phyloP scores from a whole-genome alignment of 2,888 invertebrate species.

The Ormyrus pomaceus region DNA sequence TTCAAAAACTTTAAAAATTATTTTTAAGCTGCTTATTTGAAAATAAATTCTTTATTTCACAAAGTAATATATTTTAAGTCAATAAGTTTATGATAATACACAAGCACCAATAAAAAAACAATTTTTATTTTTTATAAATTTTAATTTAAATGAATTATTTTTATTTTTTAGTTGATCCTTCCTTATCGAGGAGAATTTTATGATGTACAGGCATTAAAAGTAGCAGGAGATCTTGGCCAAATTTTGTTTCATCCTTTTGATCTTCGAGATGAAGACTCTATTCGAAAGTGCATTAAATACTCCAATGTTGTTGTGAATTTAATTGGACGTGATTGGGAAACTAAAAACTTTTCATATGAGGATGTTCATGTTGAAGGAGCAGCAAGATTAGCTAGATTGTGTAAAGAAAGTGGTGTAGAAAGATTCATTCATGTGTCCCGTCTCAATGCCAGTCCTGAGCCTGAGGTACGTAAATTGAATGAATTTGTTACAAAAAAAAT shows the following conservation, averaged over 20 bases:
- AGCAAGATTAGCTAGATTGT: slow-evolving; percentile 86
- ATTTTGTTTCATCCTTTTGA: slow-evolving; percentile 92
- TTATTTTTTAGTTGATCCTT: slow-evolving; percentile 85
- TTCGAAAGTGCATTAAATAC: slow-evolving; percentile 90
- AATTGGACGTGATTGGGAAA: slow-evolving; percentile 94
- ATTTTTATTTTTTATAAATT: slow-evolving; percentile 64
- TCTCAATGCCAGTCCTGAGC: slow-evolving; percentile 86
- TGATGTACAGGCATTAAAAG: slow-evolving; percentile 86
- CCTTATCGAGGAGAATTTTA: slow-evolving; percentile 94
- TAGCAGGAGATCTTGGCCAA: slow-evolving; percentile 96
- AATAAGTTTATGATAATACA: no score
- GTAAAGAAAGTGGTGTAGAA: slow-evolving; percentile 88
- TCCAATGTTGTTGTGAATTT: slow-evolving; percentile 98
- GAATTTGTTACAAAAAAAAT: not conserved
- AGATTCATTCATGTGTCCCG: slow-evolving; percentile 94
- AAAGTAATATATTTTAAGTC: no score
- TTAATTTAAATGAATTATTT: not conserved
- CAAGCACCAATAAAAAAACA: no score
- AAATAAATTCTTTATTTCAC: no score
- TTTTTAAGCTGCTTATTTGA: not conserved
- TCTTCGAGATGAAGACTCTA: slow-evolving; percentile 89
- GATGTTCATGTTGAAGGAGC: slow-evolving; percentile 94
- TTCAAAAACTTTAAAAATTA: not conserved
- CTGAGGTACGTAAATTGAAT: slow-evolving; percentile 73
- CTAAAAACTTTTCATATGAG: slow-evolving; percentile 90